Conservation (phyloP, 1,140 invertebrate genomes). For the Prorops nasuta region DNA sequence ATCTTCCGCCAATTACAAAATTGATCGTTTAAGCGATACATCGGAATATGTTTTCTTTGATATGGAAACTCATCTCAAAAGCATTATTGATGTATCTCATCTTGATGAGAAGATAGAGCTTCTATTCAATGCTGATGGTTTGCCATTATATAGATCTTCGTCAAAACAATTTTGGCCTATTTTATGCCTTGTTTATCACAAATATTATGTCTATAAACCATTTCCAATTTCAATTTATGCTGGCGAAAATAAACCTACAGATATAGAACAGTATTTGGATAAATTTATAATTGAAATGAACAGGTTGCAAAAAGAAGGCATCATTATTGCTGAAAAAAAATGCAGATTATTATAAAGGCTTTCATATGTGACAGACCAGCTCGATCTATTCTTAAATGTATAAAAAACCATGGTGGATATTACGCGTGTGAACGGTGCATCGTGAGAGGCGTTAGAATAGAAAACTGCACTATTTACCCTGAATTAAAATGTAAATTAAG, state of each 20-base stretch:
- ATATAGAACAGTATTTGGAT: neutral
- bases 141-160: neutral
- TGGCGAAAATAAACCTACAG: neutral
- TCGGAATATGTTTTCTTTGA: constrained; percentile 8
- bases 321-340: neutral
- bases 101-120: neutral
- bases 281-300: neutral
- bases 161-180: too few species aligned
- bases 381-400: constrained; percentile 9
- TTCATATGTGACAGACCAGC: constrained; percentile 16
- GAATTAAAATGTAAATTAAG: neutral
- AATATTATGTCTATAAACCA: neutral
- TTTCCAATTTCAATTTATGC: neutral
- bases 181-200: too few species aligned
- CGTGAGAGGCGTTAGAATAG: neutral
- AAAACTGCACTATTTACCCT: constrained; percentile 6
- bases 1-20: constrained; percentile 2
- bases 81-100: neutral
- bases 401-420: neutral
- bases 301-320: neutral
- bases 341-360: constrained; percentile 1
- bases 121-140: neutral
- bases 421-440: constrained; percentile 10
- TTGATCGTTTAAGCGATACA: neutral
- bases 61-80: constrained; percentile 5